Conservation (phyloP, 2,888 invertebrate genomes). For the Syritta pipiens region DNA sequence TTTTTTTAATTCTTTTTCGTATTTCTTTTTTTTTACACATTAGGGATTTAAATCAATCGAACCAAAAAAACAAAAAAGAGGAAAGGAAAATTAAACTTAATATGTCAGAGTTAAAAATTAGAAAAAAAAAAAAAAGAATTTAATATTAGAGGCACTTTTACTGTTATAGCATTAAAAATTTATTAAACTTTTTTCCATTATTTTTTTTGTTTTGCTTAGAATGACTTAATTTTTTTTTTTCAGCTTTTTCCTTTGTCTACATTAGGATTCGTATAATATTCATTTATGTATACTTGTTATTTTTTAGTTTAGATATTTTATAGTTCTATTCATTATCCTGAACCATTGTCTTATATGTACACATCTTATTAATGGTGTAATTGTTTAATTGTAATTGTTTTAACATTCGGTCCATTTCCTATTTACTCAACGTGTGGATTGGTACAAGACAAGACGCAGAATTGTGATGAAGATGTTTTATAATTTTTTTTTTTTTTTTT, state of each 20-base stretch:
- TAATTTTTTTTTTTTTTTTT: no score
- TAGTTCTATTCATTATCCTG: constrained; percentile 25
- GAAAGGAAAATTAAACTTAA: constrained; percentile 13
- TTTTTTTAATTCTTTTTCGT: constrained; percentile 8
- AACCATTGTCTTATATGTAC: constrained; percentile 57
- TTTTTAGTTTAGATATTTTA: constrained; percentile 7
- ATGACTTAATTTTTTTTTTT: constrained; percentile 36
- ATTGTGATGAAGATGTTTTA: constrained; percentile 35
- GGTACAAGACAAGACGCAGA: constrained; percentile 5
- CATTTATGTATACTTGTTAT: constrained; percentile 24
- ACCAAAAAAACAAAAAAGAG: not conserved
- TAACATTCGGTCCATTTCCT: no score
- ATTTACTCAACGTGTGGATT: no score
- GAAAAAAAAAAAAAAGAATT: constrained; percentile 37
- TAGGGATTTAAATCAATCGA: constrained; percentile 23
- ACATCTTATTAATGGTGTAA: constrained; percentile 41
- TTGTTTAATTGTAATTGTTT: constrained; percentile 14
- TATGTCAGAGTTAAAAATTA: constrained; percentile 5
- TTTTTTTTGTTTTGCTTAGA: constrained; percentile 39
- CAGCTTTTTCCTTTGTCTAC: constrained; percentile 29
- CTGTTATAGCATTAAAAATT: constrained; percentile 63
- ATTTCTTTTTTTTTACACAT: constrained; percentile 39
- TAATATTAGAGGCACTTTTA: constrained; percentile 68
- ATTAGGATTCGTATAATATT: constrained; percentile 56
- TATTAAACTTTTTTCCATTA: constrained; percentile 43